Evolutionary conservation across 2,113 vertebrate species (phyloP), one percentile per base, ranked within the genome.

Genomic region (Pseudonaja textilis): DNA sequence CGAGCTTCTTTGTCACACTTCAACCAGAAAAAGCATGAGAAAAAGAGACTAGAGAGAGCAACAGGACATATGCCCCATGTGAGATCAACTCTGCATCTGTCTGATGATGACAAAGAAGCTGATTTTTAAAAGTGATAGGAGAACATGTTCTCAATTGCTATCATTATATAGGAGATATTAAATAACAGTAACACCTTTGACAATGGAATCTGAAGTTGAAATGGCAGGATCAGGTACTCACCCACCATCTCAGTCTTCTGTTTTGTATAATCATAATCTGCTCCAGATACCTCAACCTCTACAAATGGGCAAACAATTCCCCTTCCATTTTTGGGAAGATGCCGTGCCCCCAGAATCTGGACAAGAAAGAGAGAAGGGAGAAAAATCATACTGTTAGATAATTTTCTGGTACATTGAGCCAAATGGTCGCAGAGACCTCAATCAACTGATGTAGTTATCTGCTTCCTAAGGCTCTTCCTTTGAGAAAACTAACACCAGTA

Each of bases 301-400:
- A 99, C 99, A 0, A 99, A 98, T 1, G 99, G 99, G 91, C 99
- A 99, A 93, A 99, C 99, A 0, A 99, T 99, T 92, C 99, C 99
- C 4, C 99, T 98, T 7, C 99, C 99, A 0, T 99, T 99, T 95
- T 99, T 99, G 3, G 99, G 99, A 90, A 99, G 97, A 94, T 99
- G 99, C 14, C 99, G 98, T 1, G 99, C 99, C 0, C 99, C 99
- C 96, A 99, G 95, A 57, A 99, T 98, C 99, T 99, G 95, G 92
- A 42, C 2, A 94, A 55, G 85, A 90, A 20, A 87, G 69, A 55
- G 12, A 64, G 57, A 86, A 47, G 87, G 64, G 26, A 45, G 85
- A 34, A 93, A 55, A 55, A 55, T 54, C 39, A 29, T 10, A 52
- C 9, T 23, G 54, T 52, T 25, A 18, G 22, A 81, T n/a, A 11